Conservation (phyloP, 2,113 vertebrate genomes). For the Leuciscus idus region DNA sequence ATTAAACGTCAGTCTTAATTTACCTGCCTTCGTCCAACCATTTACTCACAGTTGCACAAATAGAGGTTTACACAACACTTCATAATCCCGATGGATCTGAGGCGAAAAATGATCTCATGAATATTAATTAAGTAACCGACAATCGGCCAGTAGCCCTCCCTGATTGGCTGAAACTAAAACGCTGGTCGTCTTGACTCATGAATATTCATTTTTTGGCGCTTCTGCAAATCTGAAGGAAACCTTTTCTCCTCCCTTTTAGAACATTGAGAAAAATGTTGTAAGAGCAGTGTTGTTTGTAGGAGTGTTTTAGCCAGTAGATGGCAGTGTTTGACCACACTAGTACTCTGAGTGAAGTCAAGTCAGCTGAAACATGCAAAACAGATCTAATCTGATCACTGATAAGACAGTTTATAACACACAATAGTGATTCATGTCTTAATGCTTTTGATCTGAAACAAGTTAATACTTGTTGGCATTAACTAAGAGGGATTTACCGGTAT, state of each 20-base stretch:
- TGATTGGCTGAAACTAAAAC: too few relatives aligned
- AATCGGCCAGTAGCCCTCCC: too few relatives aligned
- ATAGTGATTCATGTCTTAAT: background rate
- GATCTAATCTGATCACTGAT: background rate
- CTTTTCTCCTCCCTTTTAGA: too few relatives aligned
- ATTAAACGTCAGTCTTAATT: constrained; percentile 7
- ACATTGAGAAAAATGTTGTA: too few relatives aligned
- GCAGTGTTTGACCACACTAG: background rate
- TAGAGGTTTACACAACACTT: background rate
- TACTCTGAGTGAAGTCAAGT: background rate
- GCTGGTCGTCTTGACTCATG: too few relatives aligned
- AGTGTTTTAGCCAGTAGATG: background rate
- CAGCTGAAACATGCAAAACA: background rate
- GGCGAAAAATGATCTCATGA: too few relatives aligned
- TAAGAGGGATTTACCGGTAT: background rate
- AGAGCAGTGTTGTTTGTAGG: background rate
- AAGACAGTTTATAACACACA: background rate
- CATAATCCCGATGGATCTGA: background rate
- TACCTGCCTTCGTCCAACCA: background rate
- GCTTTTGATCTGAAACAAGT: background rate
- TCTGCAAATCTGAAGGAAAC: too few relatives aligned
- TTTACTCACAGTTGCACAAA: background rate
- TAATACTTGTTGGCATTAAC: background rate
- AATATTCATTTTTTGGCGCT: too few relatives aligned
- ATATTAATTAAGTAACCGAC: too few relatives aligned